A percentile compares a stretch with the other conserved stretches of the same genome.
These are phyloP conservation scores for Trissolcus brochymenae DNA, from an alignment of 2,888 invertebrate genomes.

Conservation along the genomic window DNA sequence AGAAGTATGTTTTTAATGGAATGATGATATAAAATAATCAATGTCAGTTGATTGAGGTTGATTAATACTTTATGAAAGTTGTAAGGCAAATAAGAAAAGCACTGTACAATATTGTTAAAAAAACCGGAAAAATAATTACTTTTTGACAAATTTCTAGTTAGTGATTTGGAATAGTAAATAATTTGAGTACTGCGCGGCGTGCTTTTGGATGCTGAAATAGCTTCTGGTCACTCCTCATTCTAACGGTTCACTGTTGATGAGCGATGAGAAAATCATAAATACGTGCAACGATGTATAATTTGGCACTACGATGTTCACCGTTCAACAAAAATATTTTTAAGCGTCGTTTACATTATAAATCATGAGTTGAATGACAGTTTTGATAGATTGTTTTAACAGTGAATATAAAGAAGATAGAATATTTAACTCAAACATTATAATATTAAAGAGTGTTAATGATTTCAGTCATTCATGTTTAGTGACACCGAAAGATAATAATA, in stretches of 20 bases:
- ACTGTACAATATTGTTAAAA: neutral
- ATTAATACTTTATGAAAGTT: neutral
- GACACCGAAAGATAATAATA: slow-evolving; percentile 31
- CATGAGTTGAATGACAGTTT: neutral
- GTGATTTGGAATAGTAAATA: slow-evolving; percentile 24
- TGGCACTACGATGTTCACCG: slow-evolving; percentile 1
- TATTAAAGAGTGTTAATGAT: slow-evolving; percentile 13
- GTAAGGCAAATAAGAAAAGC: neutral
- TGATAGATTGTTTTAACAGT: slow-evolving; percentile 1
- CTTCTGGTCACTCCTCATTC: slow-evolving; percentile 36
- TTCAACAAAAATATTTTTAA: neutral
- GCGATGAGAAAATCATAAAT: slow-evolving; percentile 36
- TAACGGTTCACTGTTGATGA: slow-evolving; percentile 42
- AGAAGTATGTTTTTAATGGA: neutral
- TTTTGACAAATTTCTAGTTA: neutral
- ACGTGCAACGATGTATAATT: slow-evolving; percentile 38
- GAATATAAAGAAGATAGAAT: neutral
- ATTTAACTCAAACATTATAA: slow-evolving; percentile 9
- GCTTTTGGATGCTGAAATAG: slow-evolving; percentile 26
- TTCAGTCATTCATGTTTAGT: neutral
- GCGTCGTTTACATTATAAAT: neutral
- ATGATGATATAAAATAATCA: neutral
- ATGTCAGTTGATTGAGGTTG: neutral
- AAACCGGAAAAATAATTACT: neutral
- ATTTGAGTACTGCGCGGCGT: slow-evolving; percentile 29